Percentiles rank a stretch among this genome's conserved stretches.
Conservation (phyloP, 2,797 vertebrate species). For the Urophycis tenuis region DNA sequence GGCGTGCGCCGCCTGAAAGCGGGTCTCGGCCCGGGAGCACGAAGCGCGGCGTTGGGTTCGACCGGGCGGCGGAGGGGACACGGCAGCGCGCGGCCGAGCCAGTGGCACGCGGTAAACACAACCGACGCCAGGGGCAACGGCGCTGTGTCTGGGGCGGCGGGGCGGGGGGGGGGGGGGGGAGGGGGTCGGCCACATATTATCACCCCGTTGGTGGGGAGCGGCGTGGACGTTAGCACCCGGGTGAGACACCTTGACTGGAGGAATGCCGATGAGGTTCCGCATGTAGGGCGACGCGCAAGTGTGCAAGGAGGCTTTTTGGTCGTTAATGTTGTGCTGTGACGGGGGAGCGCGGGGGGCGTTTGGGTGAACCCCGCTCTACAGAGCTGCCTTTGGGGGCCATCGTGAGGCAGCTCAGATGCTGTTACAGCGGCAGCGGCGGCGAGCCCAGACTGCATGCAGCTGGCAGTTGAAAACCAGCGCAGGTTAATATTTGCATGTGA, state of each 20-base stretch:
- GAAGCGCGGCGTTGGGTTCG: slow-evolving; percentile 33
- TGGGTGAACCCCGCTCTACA: slow-evolving; percentile 46
- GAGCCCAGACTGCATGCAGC: slow-evolving; percentile 52
- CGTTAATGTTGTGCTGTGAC: neutral
- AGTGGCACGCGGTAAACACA: slow-evolving; percentile 42
- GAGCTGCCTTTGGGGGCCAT: slow-evolving; percentile 54
- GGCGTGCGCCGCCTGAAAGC: slow-evolving; percentile 33
- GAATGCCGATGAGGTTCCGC: neutral
- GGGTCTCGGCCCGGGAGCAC: slow-evolving; percentile 45
- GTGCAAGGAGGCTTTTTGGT: slow-evolving; percentile 11
- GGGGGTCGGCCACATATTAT: slow-evolving; percentile 46
- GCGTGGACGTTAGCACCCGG: slow-evolving; percentile 55
- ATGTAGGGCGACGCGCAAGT: neutral
- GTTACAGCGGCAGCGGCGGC: slow-evolving; percentile 44
- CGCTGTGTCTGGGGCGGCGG: slow-evolving; percentile 50
- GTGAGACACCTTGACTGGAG: slow-evolving; percentile 33
- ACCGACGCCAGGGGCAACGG: slow-evolving; percentile 51
- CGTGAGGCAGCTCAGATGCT: slow-evolving; percentile 52
- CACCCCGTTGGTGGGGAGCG: slow-evolving; percentile 51
- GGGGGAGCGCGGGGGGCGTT: slow-evolving; percentile 63
- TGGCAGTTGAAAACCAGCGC: slow-evolving; percentile 51
- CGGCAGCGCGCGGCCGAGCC: slow-evolving; percentile 33
- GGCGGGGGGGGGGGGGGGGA: too few relatives aligned
- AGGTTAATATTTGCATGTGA: slow-evolving; percentile 43
- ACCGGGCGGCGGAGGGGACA: slow-evolving; percentile 36